phyloP scores from a whole-genome alignment of 2,113 vertebrate genomes.

The Oreochromis niloticus region DNA sequence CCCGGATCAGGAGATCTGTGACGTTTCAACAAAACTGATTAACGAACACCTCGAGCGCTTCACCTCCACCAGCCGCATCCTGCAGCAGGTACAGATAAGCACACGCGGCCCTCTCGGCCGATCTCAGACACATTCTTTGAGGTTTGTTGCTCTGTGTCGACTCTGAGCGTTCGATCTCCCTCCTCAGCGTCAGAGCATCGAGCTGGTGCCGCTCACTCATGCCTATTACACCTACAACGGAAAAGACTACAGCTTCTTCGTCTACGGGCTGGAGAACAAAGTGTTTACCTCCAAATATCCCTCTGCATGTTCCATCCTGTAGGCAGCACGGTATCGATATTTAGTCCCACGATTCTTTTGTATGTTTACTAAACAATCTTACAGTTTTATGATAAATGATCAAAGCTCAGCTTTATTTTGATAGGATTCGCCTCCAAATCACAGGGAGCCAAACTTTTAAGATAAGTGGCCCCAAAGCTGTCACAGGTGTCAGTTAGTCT shows the following conservation, averaged over 20 bases:
- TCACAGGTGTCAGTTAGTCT: neutral
- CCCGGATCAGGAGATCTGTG: constrained; percentile 71
- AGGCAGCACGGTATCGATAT: neutral
- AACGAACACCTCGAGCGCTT: constrained; percentile 54
- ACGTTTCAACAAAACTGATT: constrained; percentile 49
- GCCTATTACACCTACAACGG: constrained; percentile 71
- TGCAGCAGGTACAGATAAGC: constrained; percentile 29
- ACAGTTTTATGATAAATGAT: neutral
- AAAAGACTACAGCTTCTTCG: constrained; percentile 70
- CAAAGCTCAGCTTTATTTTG: neutral
- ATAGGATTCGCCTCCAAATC: accelerated
- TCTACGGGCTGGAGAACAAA: constrained; percentile 76
- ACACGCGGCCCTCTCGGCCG: neutral
- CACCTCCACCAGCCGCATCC: constrained; percentile 39
- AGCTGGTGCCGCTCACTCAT: constrained; percentile 81
- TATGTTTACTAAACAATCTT: neutral
- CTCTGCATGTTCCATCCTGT: constrained; percentile 34
- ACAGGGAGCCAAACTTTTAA: neutral
- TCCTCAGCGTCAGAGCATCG: constrained; percentile 77
- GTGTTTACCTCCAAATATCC: constrained; percentile 73
- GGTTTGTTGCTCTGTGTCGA: neutral
- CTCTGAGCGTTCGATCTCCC: neutral
- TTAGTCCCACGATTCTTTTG: neutral
- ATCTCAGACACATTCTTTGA: neutral
- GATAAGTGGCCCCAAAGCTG: neutral